Percentiles rank a stretch among this genome's conserved stretches.
phyloP scores from a whole-genome alignment of 2,797 vertebrate species.

The Enteromius afrohamiltoni region DNA sequence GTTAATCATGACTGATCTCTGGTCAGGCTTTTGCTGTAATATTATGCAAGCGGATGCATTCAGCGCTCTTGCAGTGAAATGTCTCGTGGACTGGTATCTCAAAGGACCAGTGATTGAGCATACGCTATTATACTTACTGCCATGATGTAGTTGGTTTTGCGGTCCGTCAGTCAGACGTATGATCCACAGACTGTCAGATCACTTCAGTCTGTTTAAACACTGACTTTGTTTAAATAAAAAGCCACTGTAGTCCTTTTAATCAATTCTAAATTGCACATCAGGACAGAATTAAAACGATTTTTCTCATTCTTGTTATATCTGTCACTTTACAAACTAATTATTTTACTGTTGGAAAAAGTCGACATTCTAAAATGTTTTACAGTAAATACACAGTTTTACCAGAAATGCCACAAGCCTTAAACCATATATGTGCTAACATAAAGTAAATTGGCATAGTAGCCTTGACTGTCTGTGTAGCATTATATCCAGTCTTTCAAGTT shows the following conservation, averaged over 20 bases:
- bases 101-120: background rate
- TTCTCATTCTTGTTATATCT: background rate
- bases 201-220: constrained; percentile 1
- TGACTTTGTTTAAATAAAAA: constrained; percentile 25
- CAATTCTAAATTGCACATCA: background rate
- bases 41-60: constrained; percentile 21
- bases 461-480: constrained; percentile 16
- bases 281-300: background rate
- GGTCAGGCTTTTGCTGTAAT: constrained; percentile 10
- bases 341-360: background rate
- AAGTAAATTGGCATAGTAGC: background rate
- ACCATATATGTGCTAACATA: background rate
- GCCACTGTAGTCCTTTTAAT: background rate
- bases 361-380: background rate
- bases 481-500: background rate
- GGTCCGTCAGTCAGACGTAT: constrained; percentile 10
- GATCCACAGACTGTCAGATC: constrained; percentile 20
- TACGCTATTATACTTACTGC: constrained; percentile 27
- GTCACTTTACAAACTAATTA: background rate
- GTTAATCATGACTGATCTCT: background rate
- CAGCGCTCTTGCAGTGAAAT: constrained; percentile 3
- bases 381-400: background rate
- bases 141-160: constrained; percentile 24
- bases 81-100: constrained; percentile 5
- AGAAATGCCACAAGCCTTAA: background rate